phyloP scores from a whole-genome alignment of 92 coral and sea anemone genomes.

The Muricea muricata region DNA sequence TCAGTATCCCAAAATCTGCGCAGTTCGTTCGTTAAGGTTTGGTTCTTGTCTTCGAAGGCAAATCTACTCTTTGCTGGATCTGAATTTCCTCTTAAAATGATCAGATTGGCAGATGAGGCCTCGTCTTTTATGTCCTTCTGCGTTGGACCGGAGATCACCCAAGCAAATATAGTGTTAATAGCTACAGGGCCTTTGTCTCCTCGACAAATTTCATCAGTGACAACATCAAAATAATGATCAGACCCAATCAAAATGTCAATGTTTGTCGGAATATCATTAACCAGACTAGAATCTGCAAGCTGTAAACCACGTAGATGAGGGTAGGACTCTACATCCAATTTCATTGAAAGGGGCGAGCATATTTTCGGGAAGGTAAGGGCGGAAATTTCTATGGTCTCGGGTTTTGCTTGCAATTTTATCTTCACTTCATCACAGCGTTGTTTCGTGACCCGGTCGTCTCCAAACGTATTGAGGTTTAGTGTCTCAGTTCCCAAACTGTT shows the following conservation, averaged over 20 bases:
- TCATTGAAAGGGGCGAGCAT: slow-evolving; percentile 32
- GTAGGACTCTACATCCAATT: not conserved
- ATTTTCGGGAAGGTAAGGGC: slow-evolving; percentile 28
- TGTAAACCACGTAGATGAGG: slow-evolving; percentile 25
- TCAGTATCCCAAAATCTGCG: slow-evolving; percentile 29
- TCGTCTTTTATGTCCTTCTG: not conserved
- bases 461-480: slow-evolving; percentile 22
- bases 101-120: not conserved
- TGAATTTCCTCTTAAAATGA: slow-evolving; percentile 4
- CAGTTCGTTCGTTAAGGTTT: slow-evolving; percentile 23
- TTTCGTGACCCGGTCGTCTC: slow-evolving; percentile 19
- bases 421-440: slow-evolving; percentile 20
- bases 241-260: slow-evolving; percentile 37
- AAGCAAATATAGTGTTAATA: slow-evolving; percentile 27
- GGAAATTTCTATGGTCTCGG: slow-evolving; percentile 11
- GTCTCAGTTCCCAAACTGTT: slow-evolving; percentile 10
- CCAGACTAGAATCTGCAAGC: slow-evolving; percentile 30
- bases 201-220: slow-evolving; percentile 21
- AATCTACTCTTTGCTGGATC: not conserved
- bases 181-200: slow-evolving; percentile 19
- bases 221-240: slow-evolving; percentile 33
- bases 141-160: slow-evolving; percentile 29
- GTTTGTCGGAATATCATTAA: not conserved
- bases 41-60: slow-evolving; percentile 25
- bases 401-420: slow-evolving; percentile 14